These are phyloP conservation scores for Campopleginae sp. DNA, from an alignment of 2,888 invertebrate species.

Conservation along the genomic window DNA sequence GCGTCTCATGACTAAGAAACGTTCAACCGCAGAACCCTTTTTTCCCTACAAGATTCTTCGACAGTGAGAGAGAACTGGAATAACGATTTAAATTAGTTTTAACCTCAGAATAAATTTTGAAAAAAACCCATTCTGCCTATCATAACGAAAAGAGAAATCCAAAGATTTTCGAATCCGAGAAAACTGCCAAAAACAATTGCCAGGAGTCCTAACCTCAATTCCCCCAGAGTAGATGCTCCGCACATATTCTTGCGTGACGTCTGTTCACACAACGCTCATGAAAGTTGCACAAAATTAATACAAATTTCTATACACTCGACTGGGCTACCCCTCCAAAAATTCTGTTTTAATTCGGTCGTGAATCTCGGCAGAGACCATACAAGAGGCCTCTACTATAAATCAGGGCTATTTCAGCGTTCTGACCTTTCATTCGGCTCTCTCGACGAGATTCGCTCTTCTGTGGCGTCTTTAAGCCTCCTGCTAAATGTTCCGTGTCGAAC, in stretches of 20 bases:
- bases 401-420: constrained; percentile 31
- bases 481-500: constrained; percentile 43
- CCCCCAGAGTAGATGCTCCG: neutral
- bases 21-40: neutral
- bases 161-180: neutral
- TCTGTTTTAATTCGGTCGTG: constrained; percentile 4
- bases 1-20: neutral
- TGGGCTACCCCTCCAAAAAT: constrained; percentile 11
- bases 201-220: neutral
- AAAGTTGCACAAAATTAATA: neutral
- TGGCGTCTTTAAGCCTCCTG: constrained; percentile 54
- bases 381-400: constrained; percentile 13
- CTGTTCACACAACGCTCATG: neutral
- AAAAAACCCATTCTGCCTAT: neutral
- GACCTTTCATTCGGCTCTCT: constrained; percentile 36
- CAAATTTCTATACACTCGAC: neutral
- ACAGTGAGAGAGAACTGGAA: no score
- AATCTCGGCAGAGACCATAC: neutral
- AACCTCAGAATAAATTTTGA: neutral
- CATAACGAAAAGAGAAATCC: neutral
- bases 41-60: neutral
- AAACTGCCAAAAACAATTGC: neutral
- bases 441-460: constrained; percentile 63
- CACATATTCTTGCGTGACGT: neutral
- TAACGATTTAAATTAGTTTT: neutral